These are phyloP conservation scores for Falco columbarius DNA, from an alignment of 2,797 vertebrate genomes.

Conservation along the genomic window DNA sequence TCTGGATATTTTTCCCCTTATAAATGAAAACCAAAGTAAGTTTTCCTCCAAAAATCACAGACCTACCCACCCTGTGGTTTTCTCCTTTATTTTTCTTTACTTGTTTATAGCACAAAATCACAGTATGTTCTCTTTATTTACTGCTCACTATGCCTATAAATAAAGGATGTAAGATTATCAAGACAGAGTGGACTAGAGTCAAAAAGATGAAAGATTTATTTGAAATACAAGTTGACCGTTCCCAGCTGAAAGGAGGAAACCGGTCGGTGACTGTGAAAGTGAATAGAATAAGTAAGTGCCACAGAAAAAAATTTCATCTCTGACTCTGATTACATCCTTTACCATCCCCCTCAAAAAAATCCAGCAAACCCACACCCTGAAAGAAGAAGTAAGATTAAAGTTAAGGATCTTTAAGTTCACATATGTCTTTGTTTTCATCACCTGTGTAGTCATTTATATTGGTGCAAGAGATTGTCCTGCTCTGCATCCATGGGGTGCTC, in stretches of 20 bases:
- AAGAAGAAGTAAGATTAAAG: neutral
- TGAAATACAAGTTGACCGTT: neutral
- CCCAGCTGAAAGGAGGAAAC: neutral
- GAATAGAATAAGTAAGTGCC: neutral
- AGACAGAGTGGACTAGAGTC: neutral
- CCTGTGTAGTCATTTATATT: neutral
- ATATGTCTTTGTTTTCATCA: neutral
- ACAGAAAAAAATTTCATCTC: neutral
- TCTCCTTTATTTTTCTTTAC: neutral
- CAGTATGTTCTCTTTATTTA: slow-evolving; percentile 36
- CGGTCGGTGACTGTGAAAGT: neutral
- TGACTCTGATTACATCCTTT: neutral
- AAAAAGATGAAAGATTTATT: slow-evolving; percentile 43
- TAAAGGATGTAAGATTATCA: slow-evolving; percentile 15
- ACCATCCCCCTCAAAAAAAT: neutral
- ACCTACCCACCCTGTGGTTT: neutral
- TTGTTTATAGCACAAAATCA: slow-evolving; percentile 22
- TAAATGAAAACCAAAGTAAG: slow-evolving; percentile 30
- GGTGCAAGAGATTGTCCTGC: neutral
- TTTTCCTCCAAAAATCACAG: neutral
- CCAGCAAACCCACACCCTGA: neutral
- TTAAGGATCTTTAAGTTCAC: neutral
- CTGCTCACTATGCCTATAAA: slow-evolving; percentile 20
- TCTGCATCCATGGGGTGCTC: neutral
- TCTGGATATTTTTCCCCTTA: slow-evolving; percentile 14